Percentiles rank a stretch among this genome's conserved stretches.
Evolutionary conservation across 1,140 invertebrate species (phyloP).

Genomic region (Babylonia areolata): DNA sequence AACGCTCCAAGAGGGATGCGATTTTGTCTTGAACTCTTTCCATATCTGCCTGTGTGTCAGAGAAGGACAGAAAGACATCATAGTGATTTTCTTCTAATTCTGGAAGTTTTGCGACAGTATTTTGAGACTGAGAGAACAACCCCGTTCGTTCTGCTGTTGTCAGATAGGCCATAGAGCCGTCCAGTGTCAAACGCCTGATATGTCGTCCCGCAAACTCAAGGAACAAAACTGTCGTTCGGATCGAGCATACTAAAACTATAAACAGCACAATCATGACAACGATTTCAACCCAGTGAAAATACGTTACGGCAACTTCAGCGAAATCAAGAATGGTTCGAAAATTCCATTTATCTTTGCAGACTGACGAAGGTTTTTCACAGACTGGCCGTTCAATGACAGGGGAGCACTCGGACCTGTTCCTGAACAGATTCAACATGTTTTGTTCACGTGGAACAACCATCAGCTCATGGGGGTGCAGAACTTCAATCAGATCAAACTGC

Average conservation of each 20-base stretch:
- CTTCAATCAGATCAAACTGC: background rate
- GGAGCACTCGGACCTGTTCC: slow-evolving; percentile 11
- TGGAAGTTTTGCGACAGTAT: background rate
- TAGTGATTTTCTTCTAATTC: background rate
- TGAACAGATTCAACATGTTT: slow-evolving; percentile 16
- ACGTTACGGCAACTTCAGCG: background rate
- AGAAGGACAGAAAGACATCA: background rate
- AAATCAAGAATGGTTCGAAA: background rate
- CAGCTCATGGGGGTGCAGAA: background rate
- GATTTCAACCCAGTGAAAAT: background rate
- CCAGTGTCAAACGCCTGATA: background rate
- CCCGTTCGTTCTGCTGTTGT: background rate
- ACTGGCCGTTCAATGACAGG: background rate
- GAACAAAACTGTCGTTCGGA: background rate
- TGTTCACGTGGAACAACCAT: slow-evolving; percentile 1
- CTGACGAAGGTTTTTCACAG: background rate
- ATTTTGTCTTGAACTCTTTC: background rate
- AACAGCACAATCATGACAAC: background rate
- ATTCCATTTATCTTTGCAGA: background rate
- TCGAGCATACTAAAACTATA: no score
- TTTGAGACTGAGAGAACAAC: background rate
- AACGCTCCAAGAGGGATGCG: background rate
- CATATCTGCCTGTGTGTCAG: background rate
- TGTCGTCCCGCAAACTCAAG: background rate
- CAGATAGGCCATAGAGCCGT: background rate